Conservation (phyloP, 2,888 invertebrate species). For the Desoria tigrina region DNA sequence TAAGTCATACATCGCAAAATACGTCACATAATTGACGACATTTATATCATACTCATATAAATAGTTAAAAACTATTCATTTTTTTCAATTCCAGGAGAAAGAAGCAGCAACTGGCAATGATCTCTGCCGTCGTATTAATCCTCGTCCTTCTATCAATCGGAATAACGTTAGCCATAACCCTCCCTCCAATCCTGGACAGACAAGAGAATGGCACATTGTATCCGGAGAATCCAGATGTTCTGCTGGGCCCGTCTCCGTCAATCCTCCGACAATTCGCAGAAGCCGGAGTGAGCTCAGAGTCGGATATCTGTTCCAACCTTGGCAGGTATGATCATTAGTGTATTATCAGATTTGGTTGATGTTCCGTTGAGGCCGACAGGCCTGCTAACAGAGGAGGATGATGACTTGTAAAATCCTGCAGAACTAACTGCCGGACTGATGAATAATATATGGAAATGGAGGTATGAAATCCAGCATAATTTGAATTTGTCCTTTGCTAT, state of each 20-base stretch:
- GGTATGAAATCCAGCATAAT: not conserved
- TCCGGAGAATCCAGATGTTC: conserved; percentile 42
- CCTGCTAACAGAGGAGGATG: too few species aligned
- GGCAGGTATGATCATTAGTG: conserved; percentile 45
- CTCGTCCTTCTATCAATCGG: conserved; percentile 48
- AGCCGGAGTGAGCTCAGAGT: conserved; percentile 47
- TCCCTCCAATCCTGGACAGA: conserved; percentile 44
- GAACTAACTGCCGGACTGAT: not conserved
- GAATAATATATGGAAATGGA: too few species aligned
- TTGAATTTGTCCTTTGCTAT: not conserved
- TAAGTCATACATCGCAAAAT: conserved; percentile 15
- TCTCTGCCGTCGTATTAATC: conserved; percentile 45
- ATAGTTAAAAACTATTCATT: too few species aligned
- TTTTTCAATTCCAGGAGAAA: conserved; percentile 51
- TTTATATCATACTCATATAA: not conserved
- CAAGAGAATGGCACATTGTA: conserved; percentile 22
- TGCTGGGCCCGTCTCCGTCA: conserved; percentile 42
- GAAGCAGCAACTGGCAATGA: conserved; percentile 50
- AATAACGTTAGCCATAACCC: conserved; percentile 49
- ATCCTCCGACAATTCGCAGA: conserved; percentile 39
- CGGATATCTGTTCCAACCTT: conserved; percentile 45
- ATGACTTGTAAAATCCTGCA: not conserved
- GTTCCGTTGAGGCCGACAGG: too few species aligned
- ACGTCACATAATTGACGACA: too few species aligned
- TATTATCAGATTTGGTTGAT: too few species aligned